These are phyloP conservation scores for Nansenia antarctica DNA, from an alignment of 2,113 vertebrate genomes.

Conservation along the genomic window DNA sequence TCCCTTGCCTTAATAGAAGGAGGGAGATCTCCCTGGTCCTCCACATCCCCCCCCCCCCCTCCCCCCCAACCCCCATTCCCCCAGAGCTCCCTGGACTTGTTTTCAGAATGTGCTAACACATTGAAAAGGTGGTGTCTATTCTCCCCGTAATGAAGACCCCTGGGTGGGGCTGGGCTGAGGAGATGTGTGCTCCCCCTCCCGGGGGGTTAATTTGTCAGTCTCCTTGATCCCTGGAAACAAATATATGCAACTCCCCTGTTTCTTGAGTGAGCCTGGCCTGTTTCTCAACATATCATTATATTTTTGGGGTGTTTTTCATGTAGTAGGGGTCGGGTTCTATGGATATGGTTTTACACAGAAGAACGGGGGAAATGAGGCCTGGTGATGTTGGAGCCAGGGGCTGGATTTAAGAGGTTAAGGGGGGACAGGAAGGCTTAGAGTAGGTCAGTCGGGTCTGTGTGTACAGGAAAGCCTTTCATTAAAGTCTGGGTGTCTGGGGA, in stretches of 20 bases:
- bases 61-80: constrained; percentile 49
- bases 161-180: constrained; percentile 45
- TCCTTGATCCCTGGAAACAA: constrained; percentile 71
- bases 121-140: constrained; percentile 73
- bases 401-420: constrained; percentile 33
- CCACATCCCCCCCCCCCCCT: constrained; percentile 50
- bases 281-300: not conserved
- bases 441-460: constrained; percentile 44
- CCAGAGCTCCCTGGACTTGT: constrained; percentile 56
- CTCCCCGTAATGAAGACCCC: constrained; percentile 74
- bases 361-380: constrained; percentile 26
- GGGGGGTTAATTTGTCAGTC: constrained; percentile 68
- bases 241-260: constrained; percentile 65
- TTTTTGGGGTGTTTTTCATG: not conserved
- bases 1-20: constrained; percentile 43
- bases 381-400: constrained; percentile 24
- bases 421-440: constrained; percentile 29
- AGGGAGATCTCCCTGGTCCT: constrained; percentile 56
- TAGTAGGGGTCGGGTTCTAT: not conserved
- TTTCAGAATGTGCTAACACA: constrained; percentile 67
- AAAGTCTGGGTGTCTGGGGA: constrained; percentile 53
- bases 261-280: constrained; percentile 42
- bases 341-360: constrained; percentile 3
- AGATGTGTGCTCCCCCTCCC: constrained; percentile 15
- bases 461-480: constrained; percentile 56